Evolutionary conservation across 2,888 invertebrate genomes (phyloP).

Genomic region (Xylota segnis): DNA sequence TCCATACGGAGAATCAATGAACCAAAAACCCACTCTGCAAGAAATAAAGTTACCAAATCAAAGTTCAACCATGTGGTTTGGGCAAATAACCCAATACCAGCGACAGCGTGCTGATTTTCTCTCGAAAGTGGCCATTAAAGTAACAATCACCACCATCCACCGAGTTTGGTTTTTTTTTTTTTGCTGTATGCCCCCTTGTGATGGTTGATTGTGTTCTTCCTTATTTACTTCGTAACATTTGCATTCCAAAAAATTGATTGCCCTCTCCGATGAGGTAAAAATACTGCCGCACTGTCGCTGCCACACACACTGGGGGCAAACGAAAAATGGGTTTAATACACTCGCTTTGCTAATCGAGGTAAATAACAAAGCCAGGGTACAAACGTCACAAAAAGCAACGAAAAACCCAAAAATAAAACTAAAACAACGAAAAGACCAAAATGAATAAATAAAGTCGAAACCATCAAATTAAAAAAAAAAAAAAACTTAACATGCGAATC

Average conservation of each 20-base stretch:
- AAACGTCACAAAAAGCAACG: constrained; percentile 32
- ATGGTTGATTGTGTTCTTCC: constrained; percentile 61
- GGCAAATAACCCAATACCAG: constrained; percentile 44
- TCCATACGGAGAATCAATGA: constrained; percentile 43
- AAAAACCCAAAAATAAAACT: constrained; percentile 9
- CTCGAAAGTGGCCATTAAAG: constrained; percentile 45
- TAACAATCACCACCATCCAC: constrained; percentile 41
- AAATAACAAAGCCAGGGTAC: constrained; percentile 55
- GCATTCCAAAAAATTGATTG: constrained; percentile 67
- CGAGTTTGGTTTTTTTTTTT: neutral
- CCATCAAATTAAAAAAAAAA: constrained; percentile 14
- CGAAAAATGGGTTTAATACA: constrained; percentile 67
- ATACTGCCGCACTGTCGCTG: constrained; percentile 15
- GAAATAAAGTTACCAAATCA: constrained; percentile 52
- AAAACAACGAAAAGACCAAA: constrained; percentile 10
- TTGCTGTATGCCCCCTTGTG: constrained; percentile 2
- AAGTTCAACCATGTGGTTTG: constrained; percentile 60
- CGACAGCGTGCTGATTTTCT: constrained; percentile 19
- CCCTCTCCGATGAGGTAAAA: constrained; percentile 47
- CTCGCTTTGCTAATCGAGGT: constrained; percentile 41
- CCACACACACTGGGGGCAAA: constrained; percentile 25
- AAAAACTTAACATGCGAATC: constrained; percentile 60
- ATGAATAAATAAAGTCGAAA: constrained; percentile 42
- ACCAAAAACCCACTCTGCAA: constrained; percentile 52
- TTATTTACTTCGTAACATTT: constrained; percentile 69